phyloP scores from a whole-genome alignment of 2,113 vertebrate species.

The Cochlearius cochlearius region DNA sequence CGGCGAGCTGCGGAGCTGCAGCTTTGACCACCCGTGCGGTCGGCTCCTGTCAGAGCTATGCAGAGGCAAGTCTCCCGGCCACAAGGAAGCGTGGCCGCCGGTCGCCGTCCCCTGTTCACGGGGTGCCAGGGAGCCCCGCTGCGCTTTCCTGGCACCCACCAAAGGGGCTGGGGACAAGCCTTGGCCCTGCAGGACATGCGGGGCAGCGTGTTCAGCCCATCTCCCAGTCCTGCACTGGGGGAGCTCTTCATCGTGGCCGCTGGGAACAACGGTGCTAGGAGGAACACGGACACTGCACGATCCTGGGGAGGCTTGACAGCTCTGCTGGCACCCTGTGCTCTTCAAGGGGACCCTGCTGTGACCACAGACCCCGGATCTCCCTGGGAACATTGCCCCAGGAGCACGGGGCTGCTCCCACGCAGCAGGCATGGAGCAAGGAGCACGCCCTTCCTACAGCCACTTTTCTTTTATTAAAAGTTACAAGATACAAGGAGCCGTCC shows the following conservation, averaged over 20 bases:
- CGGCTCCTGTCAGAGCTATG: background rate
- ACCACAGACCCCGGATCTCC: background rate
- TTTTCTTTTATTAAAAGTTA: slow-evolving; percentile 28
- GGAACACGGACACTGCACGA: background rate
- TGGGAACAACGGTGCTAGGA: background rate
- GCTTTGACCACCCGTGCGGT: rapidly evolving
- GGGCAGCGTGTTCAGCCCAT: background rate
- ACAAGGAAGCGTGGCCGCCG: rapidly evolving
- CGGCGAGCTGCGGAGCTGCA: rapidly evolving
- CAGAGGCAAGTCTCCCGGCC: background rate
- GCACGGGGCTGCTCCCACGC: background rate
- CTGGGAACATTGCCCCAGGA: background rate
- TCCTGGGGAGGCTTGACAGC: background rate
- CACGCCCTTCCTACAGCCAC: background rate
- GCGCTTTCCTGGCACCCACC: background rate
- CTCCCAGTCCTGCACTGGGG: background rate
- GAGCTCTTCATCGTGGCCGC: rapidly evolving
- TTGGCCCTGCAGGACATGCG: background rate
- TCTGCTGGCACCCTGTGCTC: background rate
- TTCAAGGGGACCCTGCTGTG: background rate
- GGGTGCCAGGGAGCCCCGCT: background rate
- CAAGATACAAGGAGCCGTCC: background rate
- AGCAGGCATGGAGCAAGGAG: background rate
- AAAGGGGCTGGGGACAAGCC: background rate
- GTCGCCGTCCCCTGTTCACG: rapidly evolving